A percentile compares a stretch with the other conserved stretches of the same genome.
These are phyloP conservation scores for Stenopsyche tienmushanensis DNA, from an alignment of 1,140 invertebrate genomes.

Conservation along the genomic window DNA sequence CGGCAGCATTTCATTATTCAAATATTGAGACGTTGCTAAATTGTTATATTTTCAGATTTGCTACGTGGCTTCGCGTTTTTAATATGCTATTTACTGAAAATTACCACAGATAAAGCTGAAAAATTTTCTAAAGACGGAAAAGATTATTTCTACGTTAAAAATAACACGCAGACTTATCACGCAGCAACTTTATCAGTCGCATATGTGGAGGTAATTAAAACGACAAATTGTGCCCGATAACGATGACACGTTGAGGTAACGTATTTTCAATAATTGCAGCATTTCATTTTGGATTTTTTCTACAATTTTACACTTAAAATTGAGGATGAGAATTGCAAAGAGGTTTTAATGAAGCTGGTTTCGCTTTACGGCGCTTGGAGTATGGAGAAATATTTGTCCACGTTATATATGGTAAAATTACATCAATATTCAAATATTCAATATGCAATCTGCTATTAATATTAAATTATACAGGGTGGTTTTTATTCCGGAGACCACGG, in stretches of 20 bases:
- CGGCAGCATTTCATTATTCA: too few species aligned
- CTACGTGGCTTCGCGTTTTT: too few species aligned
- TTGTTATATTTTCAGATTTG: too few species aligned
- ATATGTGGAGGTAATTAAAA: constrained; percentile 61
- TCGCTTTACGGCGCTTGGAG: constrained; percentile 66
- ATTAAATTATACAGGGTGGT: constrained; percentile 46
- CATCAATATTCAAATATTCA: not conserved
- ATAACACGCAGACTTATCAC: constrained; percentile 73
- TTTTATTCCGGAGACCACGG: not conserved
- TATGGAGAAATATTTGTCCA: constrained; percentile 69
- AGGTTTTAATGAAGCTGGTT: constrained; percentile 62
- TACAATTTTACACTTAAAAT: constrained; percentile 55
- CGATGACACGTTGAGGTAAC: too few species aligned
- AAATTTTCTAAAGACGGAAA: constrained; percentile 54
- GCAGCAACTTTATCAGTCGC: constrained; percentile 67
- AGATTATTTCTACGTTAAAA: constrained; percentile 67
- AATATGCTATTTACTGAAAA: constrained; percentile 68
- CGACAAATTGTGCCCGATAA: too few species aligned
- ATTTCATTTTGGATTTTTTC: constrained; percentile 61
- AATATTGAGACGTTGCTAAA: constrained; percentile 65
- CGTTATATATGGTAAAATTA: constrained; percentile 17
- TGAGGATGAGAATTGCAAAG: constrained; percentile 49
- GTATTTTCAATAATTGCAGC: constrained; percentile 50
- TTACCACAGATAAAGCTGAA: constrained; percentile 62
- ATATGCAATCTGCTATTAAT: not conserved